A percentile compares a stretch with the other conserved stretches of the same genome.
These are phyloP conservation scores for Catocala sponsa DNA, from an alignment of 2,888 invertebrate species.

Conservation along the genomic window DNA sequence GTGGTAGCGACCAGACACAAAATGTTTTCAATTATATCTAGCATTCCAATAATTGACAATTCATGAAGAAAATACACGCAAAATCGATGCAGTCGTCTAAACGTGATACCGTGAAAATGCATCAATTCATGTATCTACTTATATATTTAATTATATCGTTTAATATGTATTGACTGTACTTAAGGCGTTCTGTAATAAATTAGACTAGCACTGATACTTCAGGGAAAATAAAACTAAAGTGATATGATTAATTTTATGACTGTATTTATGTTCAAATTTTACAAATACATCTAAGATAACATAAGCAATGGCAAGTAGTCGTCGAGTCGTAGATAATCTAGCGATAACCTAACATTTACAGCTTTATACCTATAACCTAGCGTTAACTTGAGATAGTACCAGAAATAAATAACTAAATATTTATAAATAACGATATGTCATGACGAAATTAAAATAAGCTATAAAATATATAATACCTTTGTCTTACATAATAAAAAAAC, in stretches of 20 bases:
- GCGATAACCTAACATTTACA: slow-evolving; percentile 39
- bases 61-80: no score
- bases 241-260: slow-evolving; percentile 9
- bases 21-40: no score
- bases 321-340: slow-evolving; percentile 33
- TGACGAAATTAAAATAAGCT: slow-evolving; percentile 14
- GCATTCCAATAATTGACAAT: no score
- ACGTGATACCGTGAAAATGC: no score
- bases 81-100: no score
- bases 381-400: slow-evolving; percentile 25
- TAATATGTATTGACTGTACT: no score
- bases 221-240: slow-evolving; percentile 10
- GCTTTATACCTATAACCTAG: slow-evolving; percentile 13
- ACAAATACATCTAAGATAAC: slow-evolving; percentile 34
- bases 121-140: no score
- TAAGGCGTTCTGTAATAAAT: no score
- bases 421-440: slow-evolving; percentile 41
- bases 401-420: slow-evolving; percentile 43
- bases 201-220: not conserved
- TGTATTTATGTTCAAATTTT: slow-evolving; percentile 47
- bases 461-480: slow-evolving; percentile 24
- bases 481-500: slow-evolving; percentile 17
- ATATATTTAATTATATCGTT: no score
- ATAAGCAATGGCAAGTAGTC: slow-evolving; percentile 52
- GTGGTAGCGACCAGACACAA: no score